A percentile compares a stretch with the other conserved stretches of the same genome.
Conservation (phyloP, 2,888 invertebrate species). For the Alcis repandata region DNA sequence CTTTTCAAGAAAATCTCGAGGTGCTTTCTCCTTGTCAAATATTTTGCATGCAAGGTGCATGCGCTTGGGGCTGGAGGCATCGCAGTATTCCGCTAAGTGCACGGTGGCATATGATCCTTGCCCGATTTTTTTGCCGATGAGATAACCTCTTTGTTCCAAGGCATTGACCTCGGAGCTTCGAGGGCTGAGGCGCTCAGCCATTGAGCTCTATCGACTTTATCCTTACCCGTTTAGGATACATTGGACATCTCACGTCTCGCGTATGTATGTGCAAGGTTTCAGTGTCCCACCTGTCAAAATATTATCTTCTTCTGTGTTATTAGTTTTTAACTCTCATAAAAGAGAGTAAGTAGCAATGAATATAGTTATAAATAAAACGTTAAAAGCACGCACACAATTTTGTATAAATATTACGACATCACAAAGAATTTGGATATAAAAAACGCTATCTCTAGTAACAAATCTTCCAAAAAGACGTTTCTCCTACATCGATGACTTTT, state of each 20-base stretch:
- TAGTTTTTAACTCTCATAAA: conserved; percentile 77
- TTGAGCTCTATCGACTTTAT: conserved; percentile 86
- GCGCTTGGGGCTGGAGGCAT: conserved; percentile 89
- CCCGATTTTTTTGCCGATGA: conserved; percentile 95
- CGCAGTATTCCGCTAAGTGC: conserved; percentile 93
- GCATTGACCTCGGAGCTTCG: conserved; percentile 94
- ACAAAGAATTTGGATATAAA: conserved; percentile 86
- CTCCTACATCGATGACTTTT: conserved; percentile 81
- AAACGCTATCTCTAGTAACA: conserved; percentile 82
- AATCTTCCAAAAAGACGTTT: conserved; percentile 83
- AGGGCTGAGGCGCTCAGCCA: conserved; percentile 91
- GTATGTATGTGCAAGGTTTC: conserved; percentile 78
- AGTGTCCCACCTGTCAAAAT: conserved; percentile 77
- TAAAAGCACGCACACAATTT: conserved; percentile 82
- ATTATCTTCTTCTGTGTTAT: conserved; percentile 66
- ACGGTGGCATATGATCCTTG: conserved; percentile 97
- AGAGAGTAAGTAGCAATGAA: conserved; percentile 75
- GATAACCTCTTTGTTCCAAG: conserved; percentile 93
- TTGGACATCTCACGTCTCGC: conserved; percentile 84
- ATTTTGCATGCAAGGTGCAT: conserved; percentile 95
- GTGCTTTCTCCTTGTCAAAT: conserved; percentile 95
- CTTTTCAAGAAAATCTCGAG: conserved; percentile 95
- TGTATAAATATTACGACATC: conserved; percentile 83
- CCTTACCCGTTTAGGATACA: conserved; percentile 86
- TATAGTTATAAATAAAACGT: conserved; percentile 62